A percentile compares a stretch with the other conserved stretches of the same genome.
Conservation (phyloP, 2,888 invertebrate genomes). For the Eristalinus sepulchralis region DNA sequence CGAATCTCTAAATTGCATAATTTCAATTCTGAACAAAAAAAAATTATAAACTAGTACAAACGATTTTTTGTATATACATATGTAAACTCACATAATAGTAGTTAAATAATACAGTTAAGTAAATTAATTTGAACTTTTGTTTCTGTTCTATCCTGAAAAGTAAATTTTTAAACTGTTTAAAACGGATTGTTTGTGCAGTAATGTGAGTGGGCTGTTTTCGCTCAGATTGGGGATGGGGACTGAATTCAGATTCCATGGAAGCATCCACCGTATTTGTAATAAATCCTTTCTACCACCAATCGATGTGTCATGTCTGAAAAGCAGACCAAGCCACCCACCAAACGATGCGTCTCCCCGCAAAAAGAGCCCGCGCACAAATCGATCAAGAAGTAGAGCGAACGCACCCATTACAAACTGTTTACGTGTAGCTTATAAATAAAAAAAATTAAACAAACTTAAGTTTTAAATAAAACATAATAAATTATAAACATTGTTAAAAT, state of each 20-base stretch:
- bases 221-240: background rate
- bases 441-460: slow-evolving; percentile 32
- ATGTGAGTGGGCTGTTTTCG: slow-evolving; percentile 5
- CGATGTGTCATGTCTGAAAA: slow-evolving; percentile 19
- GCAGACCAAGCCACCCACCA: background rate
- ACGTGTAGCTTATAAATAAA: slow-evolving; percentile 53
- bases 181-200: slow-evolving; percentile 20
- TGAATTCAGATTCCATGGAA: slow-evolving; percentile 29
- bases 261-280: slow-evolving; percentile 52
- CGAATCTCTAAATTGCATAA: slow-evolving; percentile 40
- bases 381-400: background rate
- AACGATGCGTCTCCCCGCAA: background rate
- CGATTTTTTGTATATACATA: slow-evolving; percentile 57
- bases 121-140: background rate
- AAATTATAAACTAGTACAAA: slow-evolving; percentile 24
- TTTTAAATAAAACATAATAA: slow-evolving; percentile 21
- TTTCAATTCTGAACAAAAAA: slow-evolving; percentile 36
- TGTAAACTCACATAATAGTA: slow-evolving; percentile 36
- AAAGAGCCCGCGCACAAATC: background rate
- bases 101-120: slow-evolving; percentile 41
- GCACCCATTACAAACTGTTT: slow-evolving; percentile 46
- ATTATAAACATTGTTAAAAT: slow-evolving; percentile 58
- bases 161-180: slow-evolving; percentile 5
- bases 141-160: background rate
- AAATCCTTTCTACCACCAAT: slow-evolving; percentile 38